Conservation (phyloP, 2,113 vertebrate species). For the Mus pahari region DNA sequence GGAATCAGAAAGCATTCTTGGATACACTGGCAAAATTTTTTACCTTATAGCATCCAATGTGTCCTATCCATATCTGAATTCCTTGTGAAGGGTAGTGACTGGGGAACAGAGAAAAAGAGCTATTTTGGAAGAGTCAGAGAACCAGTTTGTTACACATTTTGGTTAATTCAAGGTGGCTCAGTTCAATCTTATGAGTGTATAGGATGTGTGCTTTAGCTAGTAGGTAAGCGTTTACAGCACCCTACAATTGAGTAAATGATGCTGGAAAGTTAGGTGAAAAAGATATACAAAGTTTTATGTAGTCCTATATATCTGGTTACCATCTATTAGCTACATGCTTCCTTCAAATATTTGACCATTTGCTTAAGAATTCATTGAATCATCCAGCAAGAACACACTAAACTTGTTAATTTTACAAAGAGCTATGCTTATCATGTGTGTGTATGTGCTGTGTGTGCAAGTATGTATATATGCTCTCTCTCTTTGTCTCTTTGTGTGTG, state of each 20-base stretch:
- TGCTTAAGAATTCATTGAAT: background rate
- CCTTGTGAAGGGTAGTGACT: background rate
- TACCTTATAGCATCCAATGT: background rate
- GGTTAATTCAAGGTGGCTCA: background rate
- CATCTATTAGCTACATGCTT: background rate
- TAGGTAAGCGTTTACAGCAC: background rate
- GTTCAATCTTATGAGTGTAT: background rate
- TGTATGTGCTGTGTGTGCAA: background rate
- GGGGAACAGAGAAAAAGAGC: background rate
- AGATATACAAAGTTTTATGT: background rate
- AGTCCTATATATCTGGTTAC: background rate
- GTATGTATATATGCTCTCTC: background rate
- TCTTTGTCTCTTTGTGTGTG: too few relatives aligned
- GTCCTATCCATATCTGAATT: background rate
- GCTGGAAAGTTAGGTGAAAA: background rate
- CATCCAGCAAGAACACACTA: background rate
- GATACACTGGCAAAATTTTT: background rate
- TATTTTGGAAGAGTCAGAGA: background rate
- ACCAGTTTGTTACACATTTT: background rate
- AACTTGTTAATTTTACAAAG: background rate
- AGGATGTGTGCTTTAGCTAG: background rate
- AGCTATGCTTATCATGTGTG: background rate
- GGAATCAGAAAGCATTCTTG: background rate
- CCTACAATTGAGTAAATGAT: background rate
- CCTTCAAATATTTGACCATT: background rate